Base-by-base conservation (phyloP, 2,113 vertebrate species). In the Amphiprion ocellaris region DNA sequence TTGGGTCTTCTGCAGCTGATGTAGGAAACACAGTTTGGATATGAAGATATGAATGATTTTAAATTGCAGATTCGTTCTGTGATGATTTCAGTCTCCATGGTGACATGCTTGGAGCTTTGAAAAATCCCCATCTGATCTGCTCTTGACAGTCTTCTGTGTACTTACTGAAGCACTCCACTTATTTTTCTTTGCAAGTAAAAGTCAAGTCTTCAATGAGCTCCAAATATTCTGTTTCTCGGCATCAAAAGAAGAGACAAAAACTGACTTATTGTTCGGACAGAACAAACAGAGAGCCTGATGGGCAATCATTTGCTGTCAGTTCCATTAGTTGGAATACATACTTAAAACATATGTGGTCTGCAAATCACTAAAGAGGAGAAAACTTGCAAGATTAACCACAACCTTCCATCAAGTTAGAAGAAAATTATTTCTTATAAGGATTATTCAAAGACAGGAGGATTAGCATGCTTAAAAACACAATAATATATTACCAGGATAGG, bases 21-120 rank as follows among this genome's bases (percentile, higher is more conserved):
- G 81, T 50, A 53, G n/a, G 6, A 28, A 26, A 61, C 37, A 3
- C n/a, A 11, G 15, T 37, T 46, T 56, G 19, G 16, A 33, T 33
- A 26, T 33, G 37, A 77, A 65, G 41, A 53, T 21, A 21, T 69
- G 21, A 70, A 44, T 23, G 49, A 62, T 61, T 14, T 41, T 24
- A 71, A 70, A 58, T 26, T 28, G 28, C 8, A 70, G n/a, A 47
- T 74, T 33, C 50, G 54, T 56, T 64, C 4, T 2, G 19, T 58
- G 44, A 73, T 55, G 15, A 60, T 55, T 58, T 64, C 28, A 67
- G 50, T 70, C 21, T 28, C 66, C 26, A 60, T 71, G 5, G 49
- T 63, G 39, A 79, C 54, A 30, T 26, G 41, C 5, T 26, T 5
- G 14, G 14, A 10, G 21, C 60, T 44, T 37, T 71, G 8, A 44